A percentile compares a stretch with the other conserved stretches of the same genome.
phyloP scores from a whole-genome alignment of 2,888 invertebrate species.

The Morinoia aosen region DNA sequence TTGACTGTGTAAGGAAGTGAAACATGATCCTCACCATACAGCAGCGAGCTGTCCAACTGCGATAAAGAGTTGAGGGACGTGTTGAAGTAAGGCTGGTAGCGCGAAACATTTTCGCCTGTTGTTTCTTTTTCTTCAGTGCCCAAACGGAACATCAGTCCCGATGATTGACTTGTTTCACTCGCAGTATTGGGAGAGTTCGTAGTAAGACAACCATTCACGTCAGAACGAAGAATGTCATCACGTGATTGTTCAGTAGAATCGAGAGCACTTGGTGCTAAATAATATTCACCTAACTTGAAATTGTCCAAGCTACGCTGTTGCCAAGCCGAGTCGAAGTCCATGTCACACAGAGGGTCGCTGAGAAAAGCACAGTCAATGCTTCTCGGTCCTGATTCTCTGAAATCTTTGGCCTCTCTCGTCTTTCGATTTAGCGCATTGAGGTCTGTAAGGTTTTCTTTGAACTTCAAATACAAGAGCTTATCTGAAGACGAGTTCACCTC shows the following conservation, averaged over 20 bases:
- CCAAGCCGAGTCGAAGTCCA: conserved; percentile 24
- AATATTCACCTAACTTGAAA: background rate
- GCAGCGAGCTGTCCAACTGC: conserved; percentile 56
- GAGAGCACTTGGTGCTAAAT: background rate
- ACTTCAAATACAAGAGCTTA: conserved; percentile 43
- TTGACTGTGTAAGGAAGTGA: conserved; percentile 67
- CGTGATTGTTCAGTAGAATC: background rate
- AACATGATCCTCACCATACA: conserved; percentile 61
- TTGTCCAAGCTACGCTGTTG: conserved; percentile 32
- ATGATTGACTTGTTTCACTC: background rate
- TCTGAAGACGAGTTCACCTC: conserved; percentile 33
- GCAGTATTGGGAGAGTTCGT: conserved; percentile 35
- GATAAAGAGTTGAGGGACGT: conserved; percentile 61
- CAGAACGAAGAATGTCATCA: background rate
- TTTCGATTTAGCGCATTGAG: background rate
- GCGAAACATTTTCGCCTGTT: conserved; percentile 55
- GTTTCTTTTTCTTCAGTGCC: background rate
- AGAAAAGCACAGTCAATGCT: conserved; percentile 35
- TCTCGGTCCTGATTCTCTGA: background rate
- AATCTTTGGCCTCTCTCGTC: background rate
- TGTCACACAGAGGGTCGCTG: conserved; percentile 52
- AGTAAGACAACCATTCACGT: conserved; percentile 1
- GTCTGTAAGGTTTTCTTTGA: background rate
- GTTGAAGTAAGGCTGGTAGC: conserved; percentile 66
- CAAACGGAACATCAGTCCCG: conserved; percentile 14